These are phyloP conservation scores for Battus philenor DNA, from an alignment of 1,140 invertebrate species.

Conservation along the genomic window DNA sequence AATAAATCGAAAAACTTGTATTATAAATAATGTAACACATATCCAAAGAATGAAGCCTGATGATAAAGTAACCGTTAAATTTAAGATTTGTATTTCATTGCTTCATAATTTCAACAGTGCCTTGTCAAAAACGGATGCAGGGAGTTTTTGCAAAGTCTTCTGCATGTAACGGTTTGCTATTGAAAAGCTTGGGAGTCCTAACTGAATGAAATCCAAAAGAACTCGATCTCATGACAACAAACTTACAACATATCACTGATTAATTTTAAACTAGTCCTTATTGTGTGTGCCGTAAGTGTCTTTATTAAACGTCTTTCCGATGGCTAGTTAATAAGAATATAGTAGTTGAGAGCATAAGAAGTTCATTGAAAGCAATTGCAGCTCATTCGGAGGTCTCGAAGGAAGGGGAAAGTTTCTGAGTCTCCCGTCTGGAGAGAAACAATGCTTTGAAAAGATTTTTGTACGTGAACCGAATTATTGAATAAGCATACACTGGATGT, in stretches of 20 bases:
- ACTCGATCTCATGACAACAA: constrained; percentile 37
- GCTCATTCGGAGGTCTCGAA: constrained; percentile 37
- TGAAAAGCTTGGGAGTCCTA: constrained; percentile 35
- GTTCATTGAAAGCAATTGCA: constrained; percentile 67
- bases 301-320: too few relatives aligned
- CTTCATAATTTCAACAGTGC: constrained; percentile 8
- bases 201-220: constrained; percentile 39
- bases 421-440: constrained; percentile 51
- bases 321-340: constrained; percentile 21
- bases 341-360: constrained; percentile 41
- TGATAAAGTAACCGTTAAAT: too few relatives aligned
- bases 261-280: too few relatives aligned
- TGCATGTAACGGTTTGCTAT: constrained; percentile 55
- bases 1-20: too few relatives aligned
- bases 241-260: too few relatives aligned
- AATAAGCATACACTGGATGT: constrained; percentile 32
- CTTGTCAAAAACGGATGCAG: neutral
- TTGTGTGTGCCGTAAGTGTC: too few relatives aligned
- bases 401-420: constrained; percentile 46
- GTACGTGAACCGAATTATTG: constrained; percentile 46
- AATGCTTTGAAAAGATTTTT: constrained; percentile 61
- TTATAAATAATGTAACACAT: too few relatives aligned
- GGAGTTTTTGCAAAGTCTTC: constrained; percentile 3
- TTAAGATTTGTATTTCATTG: too few relatives aligned
- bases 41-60: too few relatives aligned